Evolutionary conservation across 2,888 invertebrate genomes (phyloP).

Genomic region (Drosophila mercatorum): DNA sequence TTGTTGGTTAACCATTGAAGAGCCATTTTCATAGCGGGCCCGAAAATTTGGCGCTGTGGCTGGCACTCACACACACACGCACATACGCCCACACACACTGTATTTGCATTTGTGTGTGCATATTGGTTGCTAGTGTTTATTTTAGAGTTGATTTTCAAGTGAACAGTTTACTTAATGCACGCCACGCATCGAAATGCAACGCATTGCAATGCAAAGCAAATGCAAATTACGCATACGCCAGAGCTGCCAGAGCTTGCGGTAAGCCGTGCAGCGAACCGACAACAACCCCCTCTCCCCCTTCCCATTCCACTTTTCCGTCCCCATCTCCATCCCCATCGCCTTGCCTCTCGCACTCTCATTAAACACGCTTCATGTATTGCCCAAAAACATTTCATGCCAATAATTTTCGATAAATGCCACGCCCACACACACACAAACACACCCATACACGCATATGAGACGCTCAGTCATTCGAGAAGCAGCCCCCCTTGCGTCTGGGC

Average conservation of each 20-base stretch:
- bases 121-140: conserved; percentile 71
- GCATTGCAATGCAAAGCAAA: conserved; percentile 55
- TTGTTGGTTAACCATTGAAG: conserved; percentile 74
- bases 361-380: conserved; percentile 26
- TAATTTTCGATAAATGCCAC: conserved; percentile 77
- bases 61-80: conserved; percentile 15
- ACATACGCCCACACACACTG: conserved; percentile 1
- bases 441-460: conserved; percentile 32
- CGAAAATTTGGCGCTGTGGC: conserved; percentile 58
- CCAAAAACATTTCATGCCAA: conserved; percentile 61
- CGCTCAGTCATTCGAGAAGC: conserved; percentile 8
- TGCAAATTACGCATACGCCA: conserved; percentile 77
- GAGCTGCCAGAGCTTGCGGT: conserved; percentile 71
- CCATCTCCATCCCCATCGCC: neutral
- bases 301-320: neutral
- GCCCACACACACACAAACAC: conserved; percentile 45
- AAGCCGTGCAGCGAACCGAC: conserved; percentile 45
- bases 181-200: conserved; percentile 43
- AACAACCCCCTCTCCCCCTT: neutral
- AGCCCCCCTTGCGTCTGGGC: conserved; percentile 27
- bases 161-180: conserved; percentile 79
- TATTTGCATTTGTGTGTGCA: conserved; percentile 56
- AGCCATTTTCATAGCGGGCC: conserved; percentile 62
- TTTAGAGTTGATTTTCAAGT: conserved; percentile 80
- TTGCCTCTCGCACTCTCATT: neutral